A percentile compares a stretch with the other conserved stretches of the same genome.
phyloP scores from a whole-genome alignment of 2,888 invertebrate species.

The Brachyptera risi region DNA sequence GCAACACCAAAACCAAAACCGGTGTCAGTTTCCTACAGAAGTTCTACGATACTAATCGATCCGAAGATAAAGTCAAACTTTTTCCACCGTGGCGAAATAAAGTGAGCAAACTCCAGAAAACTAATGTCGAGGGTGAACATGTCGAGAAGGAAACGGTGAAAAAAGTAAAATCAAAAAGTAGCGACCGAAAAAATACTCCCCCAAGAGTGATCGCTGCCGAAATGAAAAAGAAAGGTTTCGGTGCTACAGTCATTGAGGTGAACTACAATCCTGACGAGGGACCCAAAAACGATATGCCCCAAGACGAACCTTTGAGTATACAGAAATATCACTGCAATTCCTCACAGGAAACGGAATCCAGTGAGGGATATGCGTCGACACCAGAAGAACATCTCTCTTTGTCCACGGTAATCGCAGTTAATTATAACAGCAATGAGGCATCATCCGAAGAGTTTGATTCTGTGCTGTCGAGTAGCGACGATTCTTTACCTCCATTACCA shows the following conservation, averaged over 20 bases:
- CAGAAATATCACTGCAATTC: too few relatives aligned
- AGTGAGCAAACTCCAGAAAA: slow-evolving; percentile 15
- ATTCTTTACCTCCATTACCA: slow-evolving; percentile 8
- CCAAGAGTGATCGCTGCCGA: slow-evolving; percentile 22
- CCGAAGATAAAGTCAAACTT: background rate
- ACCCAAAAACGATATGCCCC: too few relatives aligned
- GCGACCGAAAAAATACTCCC: background rate
- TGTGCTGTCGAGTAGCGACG: background rate
- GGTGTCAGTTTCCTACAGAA: background rate
- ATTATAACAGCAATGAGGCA: background rate
- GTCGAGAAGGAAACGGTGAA: background rate
- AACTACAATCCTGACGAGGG: too few relatives aligned
- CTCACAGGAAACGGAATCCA: background rate
- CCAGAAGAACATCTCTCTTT: too few relatives aligned
- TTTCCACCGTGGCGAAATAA: slow-evolving; percentile 7
- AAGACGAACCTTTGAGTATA: too few relatives aligned
- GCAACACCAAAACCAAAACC: background rate
- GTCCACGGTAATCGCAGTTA: slow-evolving; percentile 23
- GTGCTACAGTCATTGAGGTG: slow-evolving; percentile 16
- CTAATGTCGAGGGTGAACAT: background rate
- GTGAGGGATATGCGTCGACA: too few relatives aligned
- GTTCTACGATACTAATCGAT: background rate
- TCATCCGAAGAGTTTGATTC: slow-evolving; percentile 16
- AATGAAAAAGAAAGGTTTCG: background rate
- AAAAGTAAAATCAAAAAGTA: background rate